Base-by-base conservation (phyloP, 2,113 vertebrate species). In the Tamias sibiricus region DNA sequence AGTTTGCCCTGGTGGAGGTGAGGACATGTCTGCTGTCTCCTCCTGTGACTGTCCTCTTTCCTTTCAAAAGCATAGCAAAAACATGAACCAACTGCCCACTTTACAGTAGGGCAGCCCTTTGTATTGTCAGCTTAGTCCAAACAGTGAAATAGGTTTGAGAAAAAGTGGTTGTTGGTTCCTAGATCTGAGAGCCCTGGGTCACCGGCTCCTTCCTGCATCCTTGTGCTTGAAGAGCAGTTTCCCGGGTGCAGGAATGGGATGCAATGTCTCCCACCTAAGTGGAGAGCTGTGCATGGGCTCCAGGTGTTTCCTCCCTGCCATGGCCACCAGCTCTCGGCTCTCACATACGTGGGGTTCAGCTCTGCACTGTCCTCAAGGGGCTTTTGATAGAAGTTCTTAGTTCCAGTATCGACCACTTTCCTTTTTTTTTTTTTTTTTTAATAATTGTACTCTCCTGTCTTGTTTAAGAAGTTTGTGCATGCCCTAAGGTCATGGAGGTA, bases 1-100 rank as follows among this genome's bases (percentile, higher is more conserved):
- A 99, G 95, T 99, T 99, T 94, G 99, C 99, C 68, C 98, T 99
- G 94, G 99, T 99, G 83, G 99, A 99, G 99, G 99, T 99, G 95
- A 95, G 97, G 69, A 0, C 30, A 0, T 20, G 26, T 54, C n/a
- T 16, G 17, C 87, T 10, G 14, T 54, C n/a, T 32, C 49, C 11
- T 35, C 22, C 0, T 1, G 1, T 6, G 0, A 2, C 71, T 32
- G 35, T 32, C 5, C 2, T 5, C 76, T 54, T 83, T 32, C n/a
- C 69, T 26, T 30, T 17, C 32, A 28, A 14, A 64, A 90, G 30
- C n/a, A 26, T n/a, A 72, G 40, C 49, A 59, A 16, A 37, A 35
- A 0, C 26, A 0, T 24, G 52, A 49, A 13, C 4, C 16, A 8
- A 66, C 32, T 35, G 28, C 49, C 13, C 8, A 0, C 17, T 19